Percentiles rank a stretch among this genome's conserved stretches.
These are phyloP conservation scores for Drosophila baimaii DNA, from an alignment of 1,140 invertebrate species.

Conservation along the genomic window DNA sequence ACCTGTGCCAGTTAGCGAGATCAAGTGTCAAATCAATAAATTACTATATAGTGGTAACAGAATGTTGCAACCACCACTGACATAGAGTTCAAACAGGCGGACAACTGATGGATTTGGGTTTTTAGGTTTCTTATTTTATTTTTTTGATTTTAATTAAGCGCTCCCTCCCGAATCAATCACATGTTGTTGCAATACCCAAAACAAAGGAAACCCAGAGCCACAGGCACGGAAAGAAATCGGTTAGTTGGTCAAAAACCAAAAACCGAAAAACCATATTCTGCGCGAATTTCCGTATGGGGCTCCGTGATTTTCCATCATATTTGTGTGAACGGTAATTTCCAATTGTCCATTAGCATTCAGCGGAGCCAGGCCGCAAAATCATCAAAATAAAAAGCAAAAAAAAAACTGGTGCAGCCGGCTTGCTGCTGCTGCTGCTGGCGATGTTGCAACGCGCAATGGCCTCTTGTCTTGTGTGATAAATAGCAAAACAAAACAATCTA, in stretches of 20 bases:
- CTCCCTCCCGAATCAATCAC: constrained; percentile 20
- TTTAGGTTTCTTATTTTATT: constrained; percentile 1
- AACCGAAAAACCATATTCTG: constrained; percentile 51
- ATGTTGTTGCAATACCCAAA: constrained; percentile 50
- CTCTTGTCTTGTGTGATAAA: constrained; percentile 49
- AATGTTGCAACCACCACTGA: constrained; percentile 42
- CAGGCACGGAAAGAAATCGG: constrained; percentile 34
- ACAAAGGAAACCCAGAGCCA: constrained; percentile 28
- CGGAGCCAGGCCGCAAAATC: constrained; percentile 29
- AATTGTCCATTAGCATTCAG: constrained; percentile 36
- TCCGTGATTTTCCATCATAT: constrained; percentile 56
- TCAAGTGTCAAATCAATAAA: constrained; percentile 75
- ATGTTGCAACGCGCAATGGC: constrained; percentile 43
- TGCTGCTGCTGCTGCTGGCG: constrained; percentile 1
- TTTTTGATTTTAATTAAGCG: constrained; percentile 55
- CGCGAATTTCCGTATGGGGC: constrained; percentile 57
- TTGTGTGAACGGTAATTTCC: constrained; percentile 36
- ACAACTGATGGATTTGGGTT: constrained; percentile 30
- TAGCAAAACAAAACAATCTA: constrained; percentile 42
- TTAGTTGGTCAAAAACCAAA: background rate
- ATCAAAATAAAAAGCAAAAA: constrained; percentile 26
- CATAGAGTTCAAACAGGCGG: constrained; percentile 39
- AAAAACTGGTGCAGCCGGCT: constrained; percentile 59
- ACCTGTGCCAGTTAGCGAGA: constrained; percentile 30
- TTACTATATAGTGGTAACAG: constrained; percentile 4